A percentile compares a stretch with the other conserved stretches of the same genome.
These are phyloP conservation scores for Conopomorpha cramerella DNA, from an alignment of 1,140 invertebrate species.

Conservation along the genomic window DNA sequence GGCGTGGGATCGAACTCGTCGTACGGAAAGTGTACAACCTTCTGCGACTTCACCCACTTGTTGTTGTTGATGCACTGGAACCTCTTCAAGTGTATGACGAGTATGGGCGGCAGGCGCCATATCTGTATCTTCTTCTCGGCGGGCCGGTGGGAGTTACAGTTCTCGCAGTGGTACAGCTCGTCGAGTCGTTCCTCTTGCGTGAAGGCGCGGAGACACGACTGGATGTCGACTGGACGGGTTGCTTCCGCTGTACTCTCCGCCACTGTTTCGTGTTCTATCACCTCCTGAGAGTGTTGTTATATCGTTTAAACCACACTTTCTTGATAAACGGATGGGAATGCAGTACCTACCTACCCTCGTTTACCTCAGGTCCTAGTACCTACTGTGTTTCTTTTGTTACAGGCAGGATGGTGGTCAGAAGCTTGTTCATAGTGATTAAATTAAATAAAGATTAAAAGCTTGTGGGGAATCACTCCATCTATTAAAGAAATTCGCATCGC, in stretches of 20 bases:
- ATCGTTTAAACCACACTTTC: too few species aligned
- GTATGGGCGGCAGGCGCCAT: conserved; percentile 84
- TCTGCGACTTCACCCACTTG: conserved; percentile 93
- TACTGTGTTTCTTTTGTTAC: too few species aligned
- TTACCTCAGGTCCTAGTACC: too few species aligned
- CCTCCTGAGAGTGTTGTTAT: too few species aligned
- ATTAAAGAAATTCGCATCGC: too few species aligned
- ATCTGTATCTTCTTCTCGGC: conserved; percentile 89
- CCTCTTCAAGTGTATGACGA: conserved; percentile 84
- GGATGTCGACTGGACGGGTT: conserved; percentile 79
- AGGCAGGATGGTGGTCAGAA: too few species aligned
- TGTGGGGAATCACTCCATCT: too few species aligned
- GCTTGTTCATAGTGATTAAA: too few species aligned
- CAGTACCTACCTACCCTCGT: too few species aligned
- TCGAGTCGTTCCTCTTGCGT: conserved; percentile 85
- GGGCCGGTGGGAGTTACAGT: conserved; percentile 79
- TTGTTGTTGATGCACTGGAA: conserved; percentile 86
- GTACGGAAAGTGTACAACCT: conserved; percentile 87
- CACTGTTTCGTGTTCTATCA: conserved; percentile 75
- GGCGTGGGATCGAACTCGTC: conserved; percentile 81
- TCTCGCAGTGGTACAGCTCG: conserved; percentile 82
- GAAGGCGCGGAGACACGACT: conserved; percentile 82
- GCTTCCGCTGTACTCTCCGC: conserved; percentile 68
- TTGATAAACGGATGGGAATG: too few species aligned
- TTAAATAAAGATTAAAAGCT: too few species aligned